These are phyloP conservation scores for Oreochromis grahami DNA, from an alignment of 2,797 vertebrate species.

Conservation along the genomic window DNA sequence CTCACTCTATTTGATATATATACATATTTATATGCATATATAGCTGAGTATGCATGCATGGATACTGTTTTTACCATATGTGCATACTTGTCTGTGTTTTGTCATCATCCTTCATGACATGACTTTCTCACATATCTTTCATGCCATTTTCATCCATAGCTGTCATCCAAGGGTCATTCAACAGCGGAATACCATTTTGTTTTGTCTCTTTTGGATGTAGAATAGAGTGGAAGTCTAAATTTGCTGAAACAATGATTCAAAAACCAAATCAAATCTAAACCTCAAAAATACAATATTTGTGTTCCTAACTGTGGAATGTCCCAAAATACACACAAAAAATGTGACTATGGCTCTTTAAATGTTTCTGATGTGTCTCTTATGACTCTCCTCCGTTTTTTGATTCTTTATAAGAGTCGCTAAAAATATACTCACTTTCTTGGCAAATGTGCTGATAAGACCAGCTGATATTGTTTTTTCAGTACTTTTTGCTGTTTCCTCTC, in stretches of 20 bases:
- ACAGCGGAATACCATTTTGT: conserved; percentile 75
- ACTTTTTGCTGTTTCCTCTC: neutral
- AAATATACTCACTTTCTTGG: neutral
- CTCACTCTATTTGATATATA: conserved; percentile 81
- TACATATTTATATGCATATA: conserved; percentile 76
- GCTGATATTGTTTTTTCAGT: neutral
- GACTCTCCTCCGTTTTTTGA: neutral
- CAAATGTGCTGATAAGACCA: neutral
- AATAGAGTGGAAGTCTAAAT: conserved; percentile 77
- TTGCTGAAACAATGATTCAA: conserved; percentile 36
- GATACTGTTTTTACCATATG: conserved; percentile 45
- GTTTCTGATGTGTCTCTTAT: conserved; percentile 2
- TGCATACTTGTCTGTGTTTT: conserved; percentile 71
- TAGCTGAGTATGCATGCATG: conserved; percentile 70
- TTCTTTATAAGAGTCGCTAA: neutral
- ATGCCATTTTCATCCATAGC: conserved; percentile 49
- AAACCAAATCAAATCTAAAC: conserved; percentile 46
- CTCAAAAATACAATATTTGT: conserved; percentile 15
- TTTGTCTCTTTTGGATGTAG: conserved; percentile 73
- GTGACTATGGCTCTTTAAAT: conserved; percentile 31
- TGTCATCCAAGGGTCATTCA: conserved; percentile 66
- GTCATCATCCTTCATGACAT: conserved; percentile 56
- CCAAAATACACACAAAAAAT: conserved; percentile 46
- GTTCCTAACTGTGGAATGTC: conserved; percentile 76
- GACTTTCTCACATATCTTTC: conserved; percentile 38